Evolutionary conservation across 2,888 invertebrate species (phyloP).

Genomic region (Lamproptera curius): DNA sequence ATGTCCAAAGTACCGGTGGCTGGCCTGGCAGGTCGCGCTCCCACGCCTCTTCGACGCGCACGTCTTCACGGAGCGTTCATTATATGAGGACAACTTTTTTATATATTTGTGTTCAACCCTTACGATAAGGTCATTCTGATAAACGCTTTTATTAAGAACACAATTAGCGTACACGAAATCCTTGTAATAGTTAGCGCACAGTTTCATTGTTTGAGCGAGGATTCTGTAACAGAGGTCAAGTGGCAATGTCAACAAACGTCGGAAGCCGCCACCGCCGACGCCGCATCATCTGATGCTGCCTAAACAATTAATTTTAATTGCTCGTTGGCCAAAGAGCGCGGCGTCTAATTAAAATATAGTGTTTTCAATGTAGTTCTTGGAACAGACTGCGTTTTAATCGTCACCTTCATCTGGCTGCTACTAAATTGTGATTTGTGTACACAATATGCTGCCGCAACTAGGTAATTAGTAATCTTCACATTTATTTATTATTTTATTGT

Average conservation of each 20-base stretch:
- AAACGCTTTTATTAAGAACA: too few species aligned
- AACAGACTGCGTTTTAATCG: neutral
- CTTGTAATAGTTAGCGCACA: neutral
- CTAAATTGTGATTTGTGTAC: neutral
- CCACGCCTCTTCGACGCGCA: neutral
- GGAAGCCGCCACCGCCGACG: neutral
- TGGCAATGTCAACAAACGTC: slow-evolving; percentile 7
- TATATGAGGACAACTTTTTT: too few species aligned
- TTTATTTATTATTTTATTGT: neutral
- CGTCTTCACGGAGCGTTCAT: too few species aligned
- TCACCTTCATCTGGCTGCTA: slow-evolving; percentile 8
- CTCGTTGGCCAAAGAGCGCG: slow-evolving; percentile 4
- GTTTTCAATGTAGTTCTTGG: slow-evolving; percentile 16
- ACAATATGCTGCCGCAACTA: slow-evolving; percentile 3
- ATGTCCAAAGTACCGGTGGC: neutral
- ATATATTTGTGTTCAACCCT: too few species aligned
- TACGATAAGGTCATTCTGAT: too few species aligned
- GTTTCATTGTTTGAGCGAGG: slow-evolving; percentile 5
- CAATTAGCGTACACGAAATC: too few species aligned
- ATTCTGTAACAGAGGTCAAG: slow-evolving; percentile 11
- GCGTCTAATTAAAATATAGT: slow-evolving; percentile 12
- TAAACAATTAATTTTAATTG: slow-evolving; percentile 10
- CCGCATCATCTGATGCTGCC: neutral
- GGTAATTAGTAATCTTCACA: neutral
- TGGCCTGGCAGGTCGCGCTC: neutral